Evolutionary conservation across 2,888 invertebrate genomes (phyloP), one percentile per base, ranked within the genome.

Genomic region (Chouioia cunea): DNA sequence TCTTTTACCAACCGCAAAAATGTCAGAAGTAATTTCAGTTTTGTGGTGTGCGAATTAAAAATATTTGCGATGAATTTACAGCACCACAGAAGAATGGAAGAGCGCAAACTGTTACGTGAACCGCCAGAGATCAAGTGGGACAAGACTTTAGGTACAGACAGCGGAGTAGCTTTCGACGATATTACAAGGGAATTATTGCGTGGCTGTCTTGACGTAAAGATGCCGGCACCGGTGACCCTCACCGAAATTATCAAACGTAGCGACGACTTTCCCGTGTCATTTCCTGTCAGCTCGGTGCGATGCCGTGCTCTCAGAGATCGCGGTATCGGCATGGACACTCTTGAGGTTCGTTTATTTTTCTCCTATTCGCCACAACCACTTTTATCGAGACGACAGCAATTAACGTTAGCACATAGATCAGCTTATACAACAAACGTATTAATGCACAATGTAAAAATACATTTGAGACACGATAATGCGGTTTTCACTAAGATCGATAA

Each of bases 91-190:
- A 62, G 43, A 2, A 48, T 64, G 27, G 69, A 73, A 6, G 58
- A 54, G 43, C 36, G 54, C 47, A 18, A 58, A 4, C 60, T 77
- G 44, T 23, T 74, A 27, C 77, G 73, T 59, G 82, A 84, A 36
- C 79, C 84, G 4, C 83, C 83, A 36, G 84, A 83, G 68, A 82
- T 83, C 60, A 82, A 81, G 4, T 83, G 83, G 83, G 83, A 83
- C 68, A 83, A 82, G 56, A 79, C 79, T 0, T 72, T 84, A n/a
- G 83, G 83, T 0, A 76, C 82, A 8, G 84, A 83, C 0, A 77
- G 79, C 16, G 83, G 83, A 0, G 81, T 83, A 2, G 82, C 83
- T 2, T 81, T 83, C 56, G 84, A 83, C 67, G 83, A 84, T 3
- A 81, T 81, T 50, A 84, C 83, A 4, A 84, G 78, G 64, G 78